Percentiles rank a stretch among this genome's conserved stretches.
These are phyloP conservation scores for Phainopepla nitens DNA, from an alignment of 2,113 vertebrate genomes.

Conservation along the genomic window DNA sequence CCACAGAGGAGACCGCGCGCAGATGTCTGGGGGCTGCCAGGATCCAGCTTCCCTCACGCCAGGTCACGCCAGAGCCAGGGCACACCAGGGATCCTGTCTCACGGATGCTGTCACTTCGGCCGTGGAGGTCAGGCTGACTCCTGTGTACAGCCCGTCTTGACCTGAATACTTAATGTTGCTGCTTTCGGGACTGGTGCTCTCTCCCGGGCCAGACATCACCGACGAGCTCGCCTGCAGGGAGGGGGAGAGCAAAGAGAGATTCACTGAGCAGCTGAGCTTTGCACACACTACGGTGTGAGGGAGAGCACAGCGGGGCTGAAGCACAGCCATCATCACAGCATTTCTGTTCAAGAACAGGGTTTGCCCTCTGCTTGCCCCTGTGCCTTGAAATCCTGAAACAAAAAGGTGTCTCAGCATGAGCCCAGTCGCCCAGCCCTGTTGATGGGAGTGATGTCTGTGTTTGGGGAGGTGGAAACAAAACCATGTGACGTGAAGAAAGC, in stretches of 20 bases:
- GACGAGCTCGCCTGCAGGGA: conserved; percentile 80
- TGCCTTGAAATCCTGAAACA: neutral
- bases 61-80: conserved; percentile 89
- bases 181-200: conserved; percentile 78
- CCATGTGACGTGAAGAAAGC: neutral
- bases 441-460: rapidly evolving
- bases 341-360: neutral
- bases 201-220: conserved; percentile 81
- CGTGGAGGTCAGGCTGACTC: conserved; percentile 84
- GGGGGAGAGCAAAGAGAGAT: neutral
- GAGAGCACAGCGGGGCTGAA: rapidly evolving
- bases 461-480: neutral
- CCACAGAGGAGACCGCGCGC: neutral
- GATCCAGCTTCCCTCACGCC: conserved; percentile 9
- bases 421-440: rapidly evolving
- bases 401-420: neutral
- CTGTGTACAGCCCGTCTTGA: conserved; percentile 87
- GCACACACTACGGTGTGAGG: rapidly evolving
- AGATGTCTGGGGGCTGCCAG: neutral
- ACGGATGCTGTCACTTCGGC: conserved; percentile 86
- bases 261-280: neutral
- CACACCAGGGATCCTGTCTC: conserved; percentile 92
- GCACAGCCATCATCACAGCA: neutral
- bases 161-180: conserved; percentile 87
- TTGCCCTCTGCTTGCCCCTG: neutral